Evolutionary conservation across 2,888 invertebrate genomes (phyloP).

Genomic region (Andrena haemorrhoa): DNA sequence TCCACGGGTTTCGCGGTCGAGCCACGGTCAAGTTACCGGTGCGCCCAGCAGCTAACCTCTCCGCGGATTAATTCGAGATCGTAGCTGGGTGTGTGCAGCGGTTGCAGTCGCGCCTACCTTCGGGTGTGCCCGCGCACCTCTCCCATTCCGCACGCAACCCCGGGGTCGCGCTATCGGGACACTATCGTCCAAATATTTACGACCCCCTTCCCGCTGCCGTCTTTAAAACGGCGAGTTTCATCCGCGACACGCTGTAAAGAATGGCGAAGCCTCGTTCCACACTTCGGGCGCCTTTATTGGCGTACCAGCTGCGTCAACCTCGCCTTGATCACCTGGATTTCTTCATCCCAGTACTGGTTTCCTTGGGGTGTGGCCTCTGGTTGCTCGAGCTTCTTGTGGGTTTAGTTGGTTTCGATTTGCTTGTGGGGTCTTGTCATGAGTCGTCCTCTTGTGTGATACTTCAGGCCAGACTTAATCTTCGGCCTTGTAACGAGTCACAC

Average conservation of each 20-base stretch:
- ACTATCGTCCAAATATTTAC: slow-evolving; percentile 78
- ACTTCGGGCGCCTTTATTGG: slow-evolving; percentile 18
- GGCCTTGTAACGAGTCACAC: no score
- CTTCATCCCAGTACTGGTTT: slow-evolving; percentile 11
- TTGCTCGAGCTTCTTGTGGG: neutral
- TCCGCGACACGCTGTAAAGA: slow-evolving; percentile 58
- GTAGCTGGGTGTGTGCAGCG: slow-evolving; percentile 49
- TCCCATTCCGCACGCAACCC: slow-evolving; percentile 62
- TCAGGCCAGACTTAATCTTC: no score
- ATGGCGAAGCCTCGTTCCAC: neutral
- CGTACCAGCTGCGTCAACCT: slow-evolving; percentile 19
- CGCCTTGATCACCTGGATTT: slow-evolving; percentile 21
- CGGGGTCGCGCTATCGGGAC: slow-evolving; percentile 71
- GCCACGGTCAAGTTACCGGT: slow-evolving; percentile 80
- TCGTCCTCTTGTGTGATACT: no score
- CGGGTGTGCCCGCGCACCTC: slow-evolving; percentile 35
- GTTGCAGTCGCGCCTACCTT: slow-evolving; percentile 33
- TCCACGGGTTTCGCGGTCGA: slow-evolving; percentile 68
- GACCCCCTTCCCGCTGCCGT: slow-evolving; percentile 62
- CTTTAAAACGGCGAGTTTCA: slow-evolving; percentile 73
- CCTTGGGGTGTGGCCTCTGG: neutral
- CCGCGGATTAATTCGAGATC: slow-evolving; percentile 80
- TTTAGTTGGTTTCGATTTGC: neutral
- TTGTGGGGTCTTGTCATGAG: neutral
- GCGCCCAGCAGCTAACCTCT: slow-evolving; percentile 76